Evolutionary conservation across 1,140 invertebrate species (phyloP), one percentile per base, ranked within the genome.

Genomic region (Matsumurasca onukii): DNA sequence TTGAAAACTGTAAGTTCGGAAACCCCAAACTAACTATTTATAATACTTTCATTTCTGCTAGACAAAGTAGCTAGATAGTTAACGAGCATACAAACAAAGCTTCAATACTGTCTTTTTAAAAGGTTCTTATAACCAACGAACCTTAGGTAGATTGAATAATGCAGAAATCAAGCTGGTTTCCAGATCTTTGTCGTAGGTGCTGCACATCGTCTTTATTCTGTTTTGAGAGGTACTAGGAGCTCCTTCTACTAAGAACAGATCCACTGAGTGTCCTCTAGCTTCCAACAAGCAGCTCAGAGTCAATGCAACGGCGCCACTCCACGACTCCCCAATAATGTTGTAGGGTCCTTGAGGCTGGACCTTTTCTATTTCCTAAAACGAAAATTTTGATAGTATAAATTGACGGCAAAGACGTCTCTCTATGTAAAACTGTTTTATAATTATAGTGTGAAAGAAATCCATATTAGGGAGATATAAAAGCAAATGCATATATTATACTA

Each of bases 261-360:
- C n/a, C 39, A 45, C 39, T n/a, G 9, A 9, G 39, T 45, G 39
- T n/a, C 39, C 39, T 9, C n/a, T 12, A n/a, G n/a, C 39, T 45
- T 45, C 39, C 39, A 45, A n/a, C 9, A 45, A n/a, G 9, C 39
- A n/a, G 39, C 9, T n/a, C 39, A 45, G 9, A 45, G 9, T 45
- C 39, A 45, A n/a, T 12, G 39, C 39, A 12, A 45, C 9, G 39
- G 39, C 39, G 9, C 39, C 39, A 45, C 39, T n/a, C 39, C 39
- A 45, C 9, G 39, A 45, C 39, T 45, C 39, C 39, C 39, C 39
- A 45, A 45, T 45, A n/a, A 45, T n/a, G 39, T 45, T 45, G 39
- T 45, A 45, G 39, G 39, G 39, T 12, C 39, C 39, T 45, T 45
- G 39, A 12, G 9, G 9, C n/a, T 45, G 39, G n/a, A 45, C n/a